Percentiles rank a stretch among this genome's conserved stretches.
Conservation (phyloP, 2,888 invertebrate species). For the Drosophila neutralis region DNA sequence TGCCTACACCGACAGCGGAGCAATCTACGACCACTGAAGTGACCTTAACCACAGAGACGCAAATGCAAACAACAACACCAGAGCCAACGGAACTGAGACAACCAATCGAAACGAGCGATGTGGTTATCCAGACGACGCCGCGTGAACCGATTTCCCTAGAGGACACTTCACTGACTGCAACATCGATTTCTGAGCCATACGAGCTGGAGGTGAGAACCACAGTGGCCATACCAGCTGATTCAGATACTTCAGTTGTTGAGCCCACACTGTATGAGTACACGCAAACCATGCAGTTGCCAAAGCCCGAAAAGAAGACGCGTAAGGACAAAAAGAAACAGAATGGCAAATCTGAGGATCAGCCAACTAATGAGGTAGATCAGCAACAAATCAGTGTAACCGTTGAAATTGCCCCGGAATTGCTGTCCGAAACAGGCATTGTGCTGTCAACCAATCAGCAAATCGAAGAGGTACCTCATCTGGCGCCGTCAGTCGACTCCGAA, state of each 20-base stretch:
- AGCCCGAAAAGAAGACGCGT: slow-evolving; percentile 76
- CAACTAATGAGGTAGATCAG: slow-evolving; percentile 45
- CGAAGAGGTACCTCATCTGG: slow-evolving; percentile 56
- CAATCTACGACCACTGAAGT: slow-evolving; percentile 78
- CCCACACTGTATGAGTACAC: slow-evolving; percentile 81
- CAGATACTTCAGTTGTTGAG: slow-evolving; percentile 84
- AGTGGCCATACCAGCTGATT: slow-evolving; percentile 86
- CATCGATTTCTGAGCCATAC: slow-evolving; percentile 84
- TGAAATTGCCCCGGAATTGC: slow-evolving; percentile 73
- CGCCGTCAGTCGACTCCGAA: slow-evolving; percentile 39
- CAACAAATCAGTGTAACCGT: slow-evolving; percentile 81
- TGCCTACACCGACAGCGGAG: slow-evolving; percentile 70
- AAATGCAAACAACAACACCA: slow-evolving; percentile 72
- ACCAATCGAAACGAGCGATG: slow-evolving; percentile 64
- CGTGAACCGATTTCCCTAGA: slow-evolving; percentile 63
- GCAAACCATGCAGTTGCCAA: slow-evolving; percentile 80
- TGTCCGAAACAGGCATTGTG: slow-evolving; percentile 69
- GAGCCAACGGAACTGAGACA: slow-evolving; percentile 64
- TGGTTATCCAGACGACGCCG: slow-evolving; percentile 82
- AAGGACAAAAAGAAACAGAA: slow-evolving; percentile 82
- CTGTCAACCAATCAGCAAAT: slow-evolving; percentile 65
- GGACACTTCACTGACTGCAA: slow-evolving; percentile 70
- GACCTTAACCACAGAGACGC: slow-evolving; percentile 64
- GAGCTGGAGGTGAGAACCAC: slow-evolving; percentile 86
- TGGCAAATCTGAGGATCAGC: slow-evolving; percentile 38